phyloP scores from a whole-genome alignment of 2,888 invertebrate genomes.

The Dendrolimus houi region DNA sequence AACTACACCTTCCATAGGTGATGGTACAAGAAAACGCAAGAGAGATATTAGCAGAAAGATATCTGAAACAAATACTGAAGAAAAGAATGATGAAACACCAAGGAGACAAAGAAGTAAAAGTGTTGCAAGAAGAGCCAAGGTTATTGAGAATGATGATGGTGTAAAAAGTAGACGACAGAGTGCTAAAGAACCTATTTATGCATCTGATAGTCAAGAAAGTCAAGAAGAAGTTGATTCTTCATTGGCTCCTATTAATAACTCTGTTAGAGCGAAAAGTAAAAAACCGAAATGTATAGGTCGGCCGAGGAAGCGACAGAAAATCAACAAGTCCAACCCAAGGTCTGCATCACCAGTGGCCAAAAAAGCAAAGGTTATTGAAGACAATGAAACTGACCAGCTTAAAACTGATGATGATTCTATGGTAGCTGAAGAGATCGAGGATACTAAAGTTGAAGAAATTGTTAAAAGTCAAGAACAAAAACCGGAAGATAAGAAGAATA shows the following conservation, averaged over 20 bases:
- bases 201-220: slow-evolving; percentile 64
- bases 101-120: slow-evolving; percentile 56
- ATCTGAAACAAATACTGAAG: slow-evolving; percentile 44
- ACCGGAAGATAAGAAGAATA: slow-evolving; percentile 47
- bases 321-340: slow-evolving; percentile 25
- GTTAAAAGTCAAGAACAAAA: slow-evolving; percentile 33
- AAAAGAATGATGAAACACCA: slow-evolving; percentile 44
- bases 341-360: slow-evolving; percentile 43
- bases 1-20: slow-evolving; percentile 47
- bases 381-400: slow-evolving; percentile 29
- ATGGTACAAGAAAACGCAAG: slow-evolving; percentile 53
- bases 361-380: slow-evolving; percentile 42
- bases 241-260: slow-evolving; percentile 25
- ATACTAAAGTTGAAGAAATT: slow-evolving; percentile 16
- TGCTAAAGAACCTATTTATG: slow-evolving; percentile 40
- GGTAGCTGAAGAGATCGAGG: slow-evolving; percentile 25
- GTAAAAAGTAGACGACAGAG: slow-evolving; percentile 39
- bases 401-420: slow-evolving; percentile 49
- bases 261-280: slow-evolving; percentile 46
- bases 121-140: slow-evolving; percentile 47
- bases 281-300: slow-evolving; percentile 71
- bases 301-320: slow-evolving; percentile 53
- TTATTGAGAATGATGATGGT: slow-evolving; percentile 30
- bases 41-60: slow-evolving; percentile 47
- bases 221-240: slow-evolving; percentile 42